Evolutionary conservation across 2,888 invertebrate species (phyloP), one percentile per base, ranked within the genome.

Genomic region (Lapara coniferarum): DNA sequence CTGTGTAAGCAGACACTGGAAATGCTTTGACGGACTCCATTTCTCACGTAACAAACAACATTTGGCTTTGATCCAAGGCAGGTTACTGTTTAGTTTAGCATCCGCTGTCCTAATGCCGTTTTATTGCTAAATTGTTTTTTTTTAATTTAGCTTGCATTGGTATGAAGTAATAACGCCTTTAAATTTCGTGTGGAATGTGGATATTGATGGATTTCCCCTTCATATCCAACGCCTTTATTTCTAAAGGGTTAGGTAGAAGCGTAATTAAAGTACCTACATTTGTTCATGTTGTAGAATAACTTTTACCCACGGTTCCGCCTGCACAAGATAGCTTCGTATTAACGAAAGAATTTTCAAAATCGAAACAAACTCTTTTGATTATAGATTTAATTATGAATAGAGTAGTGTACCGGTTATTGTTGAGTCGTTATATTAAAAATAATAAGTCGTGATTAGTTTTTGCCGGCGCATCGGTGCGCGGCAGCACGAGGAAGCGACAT

Each of bases 401-500:
- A 10, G 19, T 19, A 10, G 19, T 55, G 55, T 0, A 37, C 37
- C 37, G 37, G 8, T 55, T 19, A 53, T 16, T 37, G 49, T 49
- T 19, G 63, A 12, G 46, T 63, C 63, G 63, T 63, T 49, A 13
- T 57, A 57, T 57, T 10, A 57, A 57, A 63, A 46, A 12, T 46
- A 8, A 12, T 6, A 13, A 46, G 19, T 46, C 63, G 63, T 63
- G 46, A 19, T 14, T 0, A 57, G 14, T 19, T 16, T 46, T 19
- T 63, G 19, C 63, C 19, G 55, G 51, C 8, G 25, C 25, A 2
- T 25, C 25, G 46, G 46, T 10, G 46, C 53, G 5, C 19, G n/a
- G 59, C 16, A 46, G 30, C 52, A 55, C 53, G 66, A 70, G 71
- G 71, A 71, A 71, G 71, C 67, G 66, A 67, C 59, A 68, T 77